phyloP scores from a whole-genome alignment of 2,113 vertebrate genomes.

The Ursus arctos region DNA sequence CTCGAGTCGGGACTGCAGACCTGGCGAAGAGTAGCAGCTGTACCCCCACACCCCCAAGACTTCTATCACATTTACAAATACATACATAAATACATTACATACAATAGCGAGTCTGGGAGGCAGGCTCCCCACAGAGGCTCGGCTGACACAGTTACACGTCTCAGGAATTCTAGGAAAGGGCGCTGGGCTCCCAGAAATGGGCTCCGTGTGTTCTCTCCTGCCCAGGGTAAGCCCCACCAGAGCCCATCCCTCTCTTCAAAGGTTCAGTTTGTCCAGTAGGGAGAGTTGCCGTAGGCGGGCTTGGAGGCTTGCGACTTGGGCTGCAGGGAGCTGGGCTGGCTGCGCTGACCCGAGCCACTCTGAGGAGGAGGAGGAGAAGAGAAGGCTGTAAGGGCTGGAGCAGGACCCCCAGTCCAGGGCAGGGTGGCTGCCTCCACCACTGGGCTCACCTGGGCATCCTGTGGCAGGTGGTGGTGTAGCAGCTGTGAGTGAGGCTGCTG shows the following conservation, averaged over 20 bases:
- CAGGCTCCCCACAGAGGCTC: constrained; percentile 80
- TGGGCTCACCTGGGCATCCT: constrained; percentile 88
- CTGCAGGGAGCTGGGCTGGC: constrained; percentile 90
- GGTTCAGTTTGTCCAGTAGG: constrained; percentile 92
- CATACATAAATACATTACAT: constrained; percentile 94
- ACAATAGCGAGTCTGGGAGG: constrained; percentile 88
- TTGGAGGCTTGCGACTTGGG: constrained; percentile 92
- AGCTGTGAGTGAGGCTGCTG: constrained; percentile 98
- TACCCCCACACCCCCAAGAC: constrained; percentile 81
- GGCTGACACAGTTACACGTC: constrained; percentile 82
- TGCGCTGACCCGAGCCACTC: constrained; percentile 89
- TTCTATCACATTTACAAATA: constrained; percentile 91
- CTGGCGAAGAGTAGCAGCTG: constrained; percentile 79
- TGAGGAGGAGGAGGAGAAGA: constrained; percentile 73
- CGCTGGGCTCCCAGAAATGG: constrained; percentile 73
- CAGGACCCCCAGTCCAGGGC: neutral
- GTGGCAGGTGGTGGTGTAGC: constrained; percentile 94
- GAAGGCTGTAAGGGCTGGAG: neutral
- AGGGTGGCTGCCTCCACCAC: neutral
- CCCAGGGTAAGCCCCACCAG: constrained; percentile 21
- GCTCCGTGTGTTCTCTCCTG: constrained; percentile 62
- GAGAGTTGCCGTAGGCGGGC: constrained; percentile 88
- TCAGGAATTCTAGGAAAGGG: constrained; percentile 70
- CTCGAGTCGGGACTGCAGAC: constrained; percentile 74
- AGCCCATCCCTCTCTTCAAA: fast-evolving